Evolutionary conservation across 1,140 invertebrate species (phyloP).

Genomic region (Tetramorium simillimum): DNA sequence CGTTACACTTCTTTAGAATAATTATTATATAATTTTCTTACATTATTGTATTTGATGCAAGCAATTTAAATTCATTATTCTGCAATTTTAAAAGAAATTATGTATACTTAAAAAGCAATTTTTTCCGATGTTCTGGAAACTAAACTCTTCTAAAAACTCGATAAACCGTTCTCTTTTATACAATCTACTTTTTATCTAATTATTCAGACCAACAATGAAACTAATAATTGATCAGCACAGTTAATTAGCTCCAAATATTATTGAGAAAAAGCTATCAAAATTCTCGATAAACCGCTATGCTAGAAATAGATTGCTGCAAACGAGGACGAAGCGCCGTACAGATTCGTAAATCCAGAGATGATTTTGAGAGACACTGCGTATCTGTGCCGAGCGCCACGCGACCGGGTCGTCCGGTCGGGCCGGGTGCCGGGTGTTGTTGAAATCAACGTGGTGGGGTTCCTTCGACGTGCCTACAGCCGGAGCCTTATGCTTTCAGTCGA

Average conservation of each 20-base stretch:
- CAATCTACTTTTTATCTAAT: slow-evolving; percentile 2
- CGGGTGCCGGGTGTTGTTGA: slow-evolving; percentile 81
- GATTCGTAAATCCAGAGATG: neutral
- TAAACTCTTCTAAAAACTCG: neutral
- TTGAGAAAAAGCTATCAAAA: neutral
- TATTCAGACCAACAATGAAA: neutral
- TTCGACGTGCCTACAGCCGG: slow-evolving; percentile 78
- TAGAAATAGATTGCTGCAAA: neutral
- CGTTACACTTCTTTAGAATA: neutral
- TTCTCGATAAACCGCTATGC: neutral
- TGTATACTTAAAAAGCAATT: neutral
- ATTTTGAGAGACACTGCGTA: slow-evolving; percentile 82
- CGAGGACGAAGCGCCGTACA: neutral
- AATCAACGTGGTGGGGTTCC: slow-evolving; percentile 82
- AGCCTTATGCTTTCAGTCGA: slow-evolving; percentile 81
- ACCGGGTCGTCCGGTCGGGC: slow-evolving; percentile 80
- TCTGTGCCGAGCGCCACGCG: slow-evolving; percentile 81
- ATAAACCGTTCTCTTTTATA: neutral
- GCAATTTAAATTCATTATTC: neutral
- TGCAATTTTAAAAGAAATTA: neutral
- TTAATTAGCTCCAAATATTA: neutral
- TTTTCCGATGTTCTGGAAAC: neutral
- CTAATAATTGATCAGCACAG: neutral
- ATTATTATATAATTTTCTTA: neutral
- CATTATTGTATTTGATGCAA: neutral